Evolutionary conservation across 1,140 invertebrate species (phyloP).

Genomic region (Hirudo medicinalis): DNA sequence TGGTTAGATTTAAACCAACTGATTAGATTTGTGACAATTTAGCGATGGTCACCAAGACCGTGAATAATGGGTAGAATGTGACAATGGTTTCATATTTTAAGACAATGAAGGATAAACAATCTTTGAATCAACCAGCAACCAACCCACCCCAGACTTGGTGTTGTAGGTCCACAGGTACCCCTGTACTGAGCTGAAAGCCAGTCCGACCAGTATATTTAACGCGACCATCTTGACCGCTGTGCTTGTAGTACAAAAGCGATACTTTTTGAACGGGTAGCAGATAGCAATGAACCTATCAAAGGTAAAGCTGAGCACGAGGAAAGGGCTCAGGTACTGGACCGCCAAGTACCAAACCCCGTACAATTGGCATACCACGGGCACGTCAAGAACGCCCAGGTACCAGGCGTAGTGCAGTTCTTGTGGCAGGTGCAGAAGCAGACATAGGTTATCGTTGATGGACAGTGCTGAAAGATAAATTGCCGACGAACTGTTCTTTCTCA

Average conservation of each 20-base stretch:
- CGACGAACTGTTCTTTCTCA: conserved; percentile 34
- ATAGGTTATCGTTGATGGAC: conserved; percentile 35
- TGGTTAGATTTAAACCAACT: too few species aligned
- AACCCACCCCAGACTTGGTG: conserved; percentile 1
- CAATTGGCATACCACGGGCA: conserved; percentile 31
- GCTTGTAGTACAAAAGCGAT: conserved; percentile 59
- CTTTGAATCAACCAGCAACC: too few species aligned
- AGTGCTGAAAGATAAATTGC: conserved; percentile 38
- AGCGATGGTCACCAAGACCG: too few species aligned
- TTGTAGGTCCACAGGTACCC: conserved; percentile 36
- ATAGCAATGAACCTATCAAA: conserved; percentile 65
- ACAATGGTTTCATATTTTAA: too few species aligned
- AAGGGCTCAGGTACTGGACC: conserved; percentile 53
- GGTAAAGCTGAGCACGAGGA: conserved; percentile 68
- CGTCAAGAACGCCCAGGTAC: conserved; percentile 27
- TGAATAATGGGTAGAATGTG: too few species aligned
- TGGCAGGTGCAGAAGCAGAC: conserved; percentile 32
- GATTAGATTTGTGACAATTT: too few species aligned
- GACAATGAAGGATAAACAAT: too few species aligned
- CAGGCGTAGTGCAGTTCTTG: conserved; percentile 34
- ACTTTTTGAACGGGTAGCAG: conserved; percentile 56
- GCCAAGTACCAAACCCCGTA: conserved; percentile 28
- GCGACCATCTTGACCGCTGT: conserved; percentile 54
- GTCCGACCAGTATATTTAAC: conserved; percentile 20
- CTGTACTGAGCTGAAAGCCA: conserved; percentile 30